Percentiles rank a stretch among this genome's conserved stretches.
phyloP scores from a whole-genome alignment of 2,113 vertebrate species.

The Indicator maculatus region DNA sequence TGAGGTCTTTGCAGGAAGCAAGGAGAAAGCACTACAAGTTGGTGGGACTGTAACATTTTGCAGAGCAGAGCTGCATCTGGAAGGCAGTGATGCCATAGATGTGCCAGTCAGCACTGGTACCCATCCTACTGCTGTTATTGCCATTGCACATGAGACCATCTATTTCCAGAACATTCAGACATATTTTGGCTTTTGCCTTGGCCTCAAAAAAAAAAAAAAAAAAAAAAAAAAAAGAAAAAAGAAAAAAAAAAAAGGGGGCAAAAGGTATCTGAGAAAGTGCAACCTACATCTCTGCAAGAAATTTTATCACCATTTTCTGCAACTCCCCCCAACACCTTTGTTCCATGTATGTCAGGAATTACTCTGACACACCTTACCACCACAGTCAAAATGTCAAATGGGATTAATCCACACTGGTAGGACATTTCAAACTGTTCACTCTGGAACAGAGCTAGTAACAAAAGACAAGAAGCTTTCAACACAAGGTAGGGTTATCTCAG shows the following conservation, averaged over 20 bases:
- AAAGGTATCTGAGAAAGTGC: neutral
- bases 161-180: fast-evolving
- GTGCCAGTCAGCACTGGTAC: neutral
- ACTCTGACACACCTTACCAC: neutral
- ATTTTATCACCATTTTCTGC: neutral
- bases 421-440: neutral
- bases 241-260: no score
- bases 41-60: neutral
- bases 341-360: neutral
- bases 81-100: neutral
- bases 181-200: neutral
- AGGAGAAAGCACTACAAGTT: neutral
- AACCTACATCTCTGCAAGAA: neutral
- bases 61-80: neutral
- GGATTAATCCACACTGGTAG: neutral
- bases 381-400: neutral
- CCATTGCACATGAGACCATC: fast-evolving
- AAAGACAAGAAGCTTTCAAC: neutral
- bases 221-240: no score
- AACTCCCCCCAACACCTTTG: neutral
- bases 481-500: neutral
- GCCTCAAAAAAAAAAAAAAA: neutral
- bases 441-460: neutral
- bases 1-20: neutral
- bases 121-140: neutral